Percentiles rank a stretch among this genome's conserved stretches.
These are phyloP conservation scores for Chironex yamaguchii DNA, from an alignment of 30 jellyfish, hydroid and myxozoan genomes.

Conservation along the genomic window DNA sequence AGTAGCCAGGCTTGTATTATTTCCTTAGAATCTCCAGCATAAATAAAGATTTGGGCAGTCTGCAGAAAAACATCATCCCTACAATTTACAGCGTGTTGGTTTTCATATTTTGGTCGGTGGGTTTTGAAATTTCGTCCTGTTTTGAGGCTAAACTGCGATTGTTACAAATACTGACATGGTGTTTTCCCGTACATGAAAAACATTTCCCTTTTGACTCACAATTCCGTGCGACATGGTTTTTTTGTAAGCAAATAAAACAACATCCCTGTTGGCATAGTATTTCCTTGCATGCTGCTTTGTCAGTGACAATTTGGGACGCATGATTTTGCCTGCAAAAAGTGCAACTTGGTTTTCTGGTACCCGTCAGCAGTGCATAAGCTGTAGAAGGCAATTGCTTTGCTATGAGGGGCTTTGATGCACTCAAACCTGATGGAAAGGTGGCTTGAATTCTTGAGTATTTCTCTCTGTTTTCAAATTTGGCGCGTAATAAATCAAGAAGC, in stretches of 20 bases:
- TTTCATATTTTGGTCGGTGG: background rate
- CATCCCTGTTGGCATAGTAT: conserved; percentile 23
- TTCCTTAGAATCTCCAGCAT: background rate
- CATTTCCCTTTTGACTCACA: conserved; percentile 24
- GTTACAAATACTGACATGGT: conserved; percentile 35
- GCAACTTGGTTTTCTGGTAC: background rate
- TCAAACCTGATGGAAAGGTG: background rate
- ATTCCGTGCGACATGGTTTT: conserved; percentile 12
- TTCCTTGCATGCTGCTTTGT: background rate
- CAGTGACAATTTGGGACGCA: conserved; percentile 9
- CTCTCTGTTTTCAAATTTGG: conserved; percentile 28
- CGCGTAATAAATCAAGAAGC: conserved; percentile 2
- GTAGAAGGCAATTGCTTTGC: background rate
- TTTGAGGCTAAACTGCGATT: too few relatives aligned
- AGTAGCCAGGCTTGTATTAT: conserved; percentile 1
- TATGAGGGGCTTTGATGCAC: background rate
- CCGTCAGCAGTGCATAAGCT: background rate
- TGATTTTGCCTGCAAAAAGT: conserved; percentile 7
- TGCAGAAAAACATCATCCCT: background rate
- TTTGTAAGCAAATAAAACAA: conserved; percentile 6
- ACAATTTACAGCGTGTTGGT: too few relatives aligned
- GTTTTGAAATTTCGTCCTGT: background rate
- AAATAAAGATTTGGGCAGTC: conserved; percentile 20
- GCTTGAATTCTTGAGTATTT: conserved; percentile 35
- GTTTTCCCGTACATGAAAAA: conserved; percentile 18